Evolutionary conservation across 2,797 vertebrate genomes (phyloP), one percentile per base, ranked within the genome.

Genomic region (Danio tinwini): DNA sequence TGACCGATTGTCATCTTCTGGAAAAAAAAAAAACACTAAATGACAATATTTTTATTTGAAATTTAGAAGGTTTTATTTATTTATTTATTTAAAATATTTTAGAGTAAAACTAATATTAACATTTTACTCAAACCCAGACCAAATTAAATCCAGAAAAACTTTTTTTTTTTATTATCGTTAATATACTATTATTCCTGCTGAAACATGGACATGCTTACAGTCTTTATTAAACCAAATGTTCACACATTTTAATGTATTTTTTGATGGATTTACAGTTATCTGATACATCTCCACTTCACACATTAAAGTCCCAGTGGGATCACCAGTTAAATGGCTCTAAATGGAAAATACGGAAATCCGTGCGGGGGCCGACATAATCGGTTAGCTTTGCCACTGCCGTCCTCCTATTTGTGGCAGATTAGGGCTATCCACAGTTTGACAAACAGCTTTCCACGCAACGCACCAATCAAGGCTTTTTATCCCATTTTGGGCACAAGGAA

Each of bases 401-500:
- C 62, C 68, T 72, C 29, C 16, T 69, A 79, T 79, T 81, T 84
- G 74, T 58, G 58, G 77, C 59, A 74, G 68, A 82, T 85, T 84
- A 84, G 50, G 40, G 67, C 78, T 80, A 67, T 85, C 78, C 81
- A 77, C 67, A 49, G 68, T 81, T 81, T 82, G 84, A 85, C 74
- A 82, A 79, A 85, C 61, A 65, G 77, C 61, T 76, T 80, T 47
- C 61, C 59, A 40, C 37, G 68, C 74, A 80, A 86, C 47, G 53
- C 65, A 81, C 85, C 64, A 81, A 82, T 80, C 76, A 42, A 78
- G 80, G 70, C 80, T 58, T 64, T 78, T 86, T 82, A 82, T 86
- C 74, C 69, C 82, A 81, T 76, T 75, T 67, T 65, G 39, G 70
- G 71, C 65, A 49, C 11, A 40, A 78, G 76, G 40, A 62, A 49